Conservation (phyloP, 1,140 invertebrate species). For the Drosophila bocqueti region DNA sequence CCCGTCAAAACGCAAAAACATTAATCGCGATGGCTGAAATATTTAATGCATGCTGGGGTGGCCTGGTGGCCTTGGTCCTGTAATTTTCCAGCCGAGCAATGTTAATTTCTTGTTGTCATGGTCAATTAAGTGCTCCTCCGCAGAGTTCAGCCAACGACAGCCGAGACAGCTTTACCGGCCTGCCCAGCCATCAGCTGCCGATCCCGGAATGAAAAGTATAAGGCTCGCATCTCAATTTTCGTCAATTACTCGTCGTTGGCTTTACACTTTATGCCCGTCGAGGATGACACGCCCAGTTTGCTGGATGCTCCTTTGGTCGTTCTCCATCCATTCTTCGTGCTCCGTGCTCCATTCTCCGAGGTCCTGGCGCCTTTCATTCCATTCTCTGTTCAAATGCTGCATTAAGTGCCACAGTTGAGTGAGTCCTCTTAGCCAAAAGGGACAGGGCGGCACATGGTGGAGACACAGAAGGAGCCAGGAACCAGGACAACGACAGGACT, state of each 20-base stretch:
- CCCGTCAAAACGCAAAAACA: slow-evolving; percentile 31
- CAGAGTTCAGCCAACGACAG: slow-evolving; percentile 33
- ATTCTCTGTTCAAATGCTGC: slow-evolving; percentile 70
- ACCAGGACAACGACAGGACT: slow-evolving; percentile 21
- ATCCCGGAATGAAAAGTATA: slow-evolving; percentile 57
- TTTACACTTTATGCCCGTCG: slow-evolving; percentile 60
- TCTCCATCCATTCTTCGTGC: background rate
- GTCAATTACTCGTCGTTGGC: slow-evolving; percentile 69
- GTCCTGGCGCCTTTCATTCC: slow-evolving; percentile 40
- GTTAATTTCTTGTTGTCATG: slow-evolving; percentile 81
- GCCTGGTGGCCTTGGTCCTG: slow-evolving; percentile 20
- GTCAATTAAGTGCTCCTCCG: slow-evolving; percentile 73
- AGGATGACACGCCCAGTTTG: slow-evolving; percentile 51
- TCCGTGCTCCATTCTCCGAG: slow-evolving; percentile 44
- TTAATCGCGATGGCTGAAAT: slow-evolving; percentile 42
- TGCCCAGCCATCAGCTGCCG: slow-evolving; percentile 17
- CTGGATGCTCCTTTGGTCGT: slow-evolving; percentile 21
- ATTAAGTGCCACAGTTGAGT: slow-evolving; percentile 77
- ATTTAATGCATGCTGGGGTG: slow-evolving; percentile 49
- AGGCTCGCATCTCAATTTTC: slow-evolving; percentile 73
- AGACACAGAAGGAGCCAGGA: background rate
- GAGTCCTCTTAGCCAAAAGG: slow-evolving; percentile 50
- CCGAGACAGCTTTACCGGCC: slow-evolving; percentile 25
- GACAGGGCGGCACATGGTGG: background rate
- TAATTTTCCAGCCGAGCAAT: slow-evolving; percentile 69